These are phyloP conservation scores for Sterrhoptilus dennistouni DNA, from an alignment of 2,113 vertebrate genomes.

Conservation along the genomic window DNA sequence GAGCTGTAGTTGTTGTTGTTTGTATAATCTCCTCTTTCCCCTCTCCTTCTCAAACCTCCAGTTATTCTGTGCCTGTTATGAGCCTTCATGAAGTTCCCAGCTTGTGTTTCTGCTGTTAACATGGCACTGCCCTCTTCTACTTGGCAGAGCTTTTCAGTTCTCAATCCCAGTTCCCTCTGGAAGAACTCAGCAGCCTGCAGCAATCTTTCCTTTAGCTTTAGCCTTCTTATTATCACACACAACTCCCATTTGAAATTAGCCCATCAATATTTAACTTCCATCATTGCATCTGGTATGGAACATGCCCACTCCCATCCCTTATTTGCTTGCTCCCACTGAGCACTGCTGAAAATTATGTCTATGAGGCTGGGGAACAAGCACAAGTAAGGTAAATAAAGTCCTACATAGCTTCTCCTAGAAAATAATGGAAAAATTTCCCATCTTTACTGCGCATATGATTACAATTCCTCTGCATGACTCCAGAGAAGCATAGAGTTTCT, in stretches of 20 bases:
- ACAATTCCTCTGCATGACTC: neutral
- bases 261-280: slow-evolving; percentile 52
- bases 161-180: neutral
- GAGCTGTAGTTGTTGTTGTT: neutral
- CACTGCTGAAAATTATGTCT: neutral
- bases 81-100: neutral
- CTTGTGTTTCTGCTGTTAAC: neutral
- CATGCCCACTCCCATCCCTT: neutral
- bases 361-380: neutral
- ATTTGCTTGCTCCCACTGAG: neutral
- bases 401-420: neutral
- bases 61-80: neutral
- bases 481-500: neutral
- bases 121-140: neutral
- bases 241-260: slow-evolving; percentile 13
- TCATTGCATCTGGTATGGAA: neutral
- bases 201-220: slow-evolving; percentile 5
- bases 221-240: neutral
- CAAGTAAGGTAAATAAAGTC: neutral
- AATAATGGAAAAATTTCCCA: neutral
- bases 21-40: neutral
- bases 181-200: neutral
- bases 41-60: neutral
- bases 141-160: neutral
- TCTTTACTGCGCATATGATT: neutral